phyloP scores from a whole-genome alignment of 2,797 vertebrate genomes.

The Notoglanidium macrostoma region DNA sequence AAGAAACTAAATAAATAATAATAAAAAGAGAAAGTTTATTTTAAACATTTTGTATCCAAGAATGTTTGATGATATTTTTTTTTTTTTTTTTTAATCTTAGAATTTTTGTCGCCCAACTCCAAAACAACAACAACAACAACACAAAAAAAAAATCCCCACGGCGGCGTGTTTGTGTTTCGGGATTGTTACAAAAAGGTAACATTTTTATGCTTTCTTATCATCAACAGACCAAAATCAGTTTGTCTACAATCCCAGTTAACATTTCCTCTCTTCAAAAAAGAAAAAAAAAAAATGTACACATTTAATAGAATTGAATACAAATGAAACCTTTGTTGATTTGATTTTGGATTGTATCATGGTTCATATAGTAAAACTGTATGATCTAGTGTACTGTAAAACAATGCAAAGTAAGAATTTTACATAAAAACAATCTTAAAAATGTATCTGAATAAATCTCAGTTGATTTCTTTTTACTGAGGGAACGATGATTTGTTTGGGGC shows the following conservation, averaged over 20 bases:
- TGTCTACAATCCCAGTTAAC: background rate
- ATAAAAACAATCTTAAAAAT: slow-evolving; percentile 1
- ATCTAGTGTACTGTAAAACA: background rate
- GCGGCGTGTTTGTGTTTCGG: background rate
- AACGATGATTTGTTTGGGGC: background rate
- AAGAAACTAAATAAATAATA: slow-evolving; percentile 78
- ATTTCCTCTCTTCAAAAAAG: background rate
- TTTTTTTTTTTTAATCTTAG: slow-evolving; percentile 17
- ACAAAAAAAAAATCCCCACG: background rate
- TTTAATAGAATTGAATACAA: background rate
- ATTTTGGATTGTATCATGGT: slow-evolving; percentile 10
- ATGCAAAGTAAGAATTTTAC: background rate
- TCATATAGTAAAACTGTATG: slow-evolving; percentile 3
- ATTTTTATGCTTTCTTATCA: background rate
- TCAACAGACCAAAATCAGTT: background rate
- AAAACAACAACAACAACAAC: background rate
- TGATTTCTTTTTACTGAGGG: background rate
- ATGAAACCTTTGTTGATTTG: background rate
- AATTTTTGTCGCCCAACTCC: background rate
- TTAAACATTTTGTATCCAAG: slow-evolving; percentile 64
- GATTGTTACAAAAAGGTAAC: background rate
- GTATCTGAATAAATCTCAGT: slow-evolving; percentile 4
- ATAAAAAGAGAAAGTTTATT: slow-evolving; percentile 80
- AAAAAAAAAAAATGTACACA: background rate
- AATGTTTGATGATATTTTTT: slow-evolving; percentile 54